Percentiles rank a stretch among this genome's conserved stretches.
phyloP scores from a whole-genome alignment of 2,797 vertebrate genomes.

The Melanotaenia nigrans region DNA sequence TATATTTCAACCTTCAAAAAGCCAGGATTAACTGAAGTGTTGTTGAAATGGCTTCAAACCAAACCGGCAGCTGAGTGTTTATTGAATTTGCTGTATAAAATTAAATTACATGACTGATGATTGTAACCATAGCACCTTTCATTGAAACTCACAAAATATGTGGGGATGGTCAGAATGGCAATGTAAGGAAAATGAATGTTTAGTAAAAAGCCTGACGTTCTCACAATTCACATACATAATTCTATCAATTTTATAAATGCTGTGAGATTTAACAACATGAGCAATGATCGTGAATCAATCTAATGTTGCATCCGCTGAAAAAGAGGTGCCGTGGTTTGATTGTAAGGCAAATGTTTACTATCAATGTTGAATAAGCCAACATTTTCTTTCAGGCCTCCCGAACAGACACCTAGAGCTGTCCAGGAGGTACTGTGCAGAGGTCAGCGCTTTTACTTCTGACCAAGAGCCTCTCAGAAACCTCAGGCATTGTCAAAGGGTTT shows the following conservation, averaged over 20 bases:
- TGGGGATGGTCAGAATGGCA: slow-evolving; percentile 16
- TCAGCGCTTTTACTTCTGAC: slow-evolving; percentile 44
- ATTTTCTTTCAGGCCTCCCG: slow-evolving; percentile 7
- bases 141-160: background rate
- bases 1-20: background rate
- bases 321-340: slow-evolving; percentile 24
- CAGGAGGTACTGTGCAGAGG: slow-evolving; percentile 35
- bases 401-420: slow-evolving; percentile 32
- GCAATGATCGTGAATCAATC: slow-evolving; percentile 4
- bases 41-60: background rate
- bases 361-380: slow-evolving; percentile 21
- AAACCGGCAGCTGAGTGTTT: background rate
- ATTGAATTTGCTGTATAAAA: background rate
- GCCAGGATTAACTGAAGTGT: background rate
- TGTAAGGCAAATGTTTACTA: slow-evolving; percentile 5
- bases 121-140: slow-evolving; percentile 11
- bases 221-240: slow-evolving; percentile 5
- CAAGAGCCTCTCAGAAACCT: slow-evolving; percentile 37
- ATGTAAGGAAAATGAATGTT: slow-evolving; percentile 9
- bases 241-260: slow-evolving; percentile 9
- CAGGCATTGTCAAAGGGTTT: slow-evolving; percentile 42
- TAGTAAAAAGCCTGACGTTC: slow-evolving; percentile 5
- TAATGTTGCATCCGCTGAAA: slow-evolving; percentile 21
- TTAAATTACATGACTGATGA: background rate
- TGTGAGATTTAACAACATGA: slow-evolving; percentile 34